phyloP scores from a whole-genome alignment of 2,888 invertebrate species.

The Alloscopus bannaensis region DNA sequence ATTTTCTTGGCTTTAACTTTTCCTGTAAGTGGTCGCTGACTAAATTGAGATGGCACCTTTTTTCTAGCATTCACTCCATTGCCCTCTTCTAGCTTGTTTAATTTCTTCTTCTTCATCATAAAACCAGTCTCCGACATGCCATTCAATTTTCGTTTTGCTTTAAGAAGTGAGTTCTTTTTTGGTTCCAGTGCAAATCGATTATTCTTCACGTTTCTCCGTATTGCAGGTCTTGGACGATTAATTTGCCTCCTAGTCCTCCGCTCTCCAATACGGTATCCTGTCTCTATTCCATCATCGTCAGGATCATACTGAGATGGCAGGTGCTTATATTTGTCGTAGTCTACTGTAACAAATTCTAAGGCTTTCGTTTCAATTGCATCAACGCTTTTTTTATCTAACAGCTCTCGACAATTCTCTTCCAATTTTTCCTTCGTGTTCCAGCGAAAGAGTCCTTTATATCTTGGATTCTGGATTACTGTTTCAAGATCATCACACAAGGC shows the following conservation, averaged over 20 bases:
- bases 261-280: constrained; percentile 50
- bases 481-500: constrained; percentile 54
- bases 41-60: too few species aligned
- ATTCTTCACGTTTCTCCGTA: neutral
- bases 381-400: constrained; percentile 55
- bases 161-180: too few species aligned
- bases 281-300: constrained; percentile 68
- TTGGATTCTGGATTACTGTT: constrained; percentile 56
- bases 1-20: too few species aligned
- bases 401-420: constrained; percentile 41
- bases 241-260: neutral
- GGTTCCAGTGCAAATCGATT: too few species aligned
- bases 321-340: constrained; percentile 65
- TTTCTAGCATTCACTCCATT: too few species aligned
- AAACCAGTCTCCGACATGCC: neutral
- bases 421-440: constrained; percentile 43
- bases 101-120: neutral
- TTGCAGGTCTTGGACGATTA: neutral
- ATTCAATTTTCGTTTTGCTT: neutral
- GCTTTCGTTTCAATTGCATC: constrained; percentile 60
- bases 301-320: constrained; percentile 50
- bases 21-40: too few species aligned
- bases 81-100: too few species aligned
- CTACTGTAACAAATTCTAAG: constrained; percentile 57
- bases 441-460: constrained; percentile 59